Evolutionary conservation across 2,888 invertebrate genomes (phyloP).

Genomic region (Lamellibrachia columna): DNA sequence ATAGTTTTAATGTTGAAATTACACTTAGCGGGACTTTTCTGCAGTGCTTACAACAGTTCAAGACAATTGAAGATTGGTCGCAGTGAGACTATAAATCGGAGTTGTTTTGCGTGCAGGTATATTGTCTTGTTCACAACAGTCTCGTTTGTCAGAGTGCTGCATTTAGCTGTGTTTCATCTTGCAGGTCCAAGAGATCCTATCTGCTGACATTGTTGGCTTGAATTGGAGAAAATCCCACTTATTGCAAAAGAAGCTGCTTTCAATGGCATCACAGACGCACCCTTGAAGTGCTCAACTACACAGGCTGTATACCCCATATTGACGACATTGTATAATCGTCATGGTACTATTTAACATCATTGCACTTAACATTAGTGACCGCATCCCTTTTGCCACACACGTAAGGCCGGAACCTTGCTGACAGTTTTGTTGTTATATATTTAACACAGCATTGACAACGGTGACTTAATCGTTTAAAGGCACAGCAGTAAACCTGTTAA

Average conservation of each 20-base stretch:
- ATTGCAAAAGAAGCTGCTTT: neutral
- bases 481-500: neutral
- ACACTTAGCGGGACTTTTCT: conserved; percentile 11
- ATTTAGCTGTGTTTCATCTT: conserved; percentile 1
- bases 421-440: conserved; percentile 10
- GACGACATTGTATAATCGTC: neutral
- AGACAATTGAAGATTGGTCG: neutral
- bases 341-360: neutral
- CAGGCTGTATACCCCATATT: neutral
- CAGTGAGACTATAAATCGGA: neutral
- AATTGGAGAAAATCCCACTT: neutral
- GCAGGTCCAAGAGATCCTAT: neutral
- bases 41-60: neutral
- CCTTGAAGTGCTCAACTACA: neutral
- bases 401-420: neutral
- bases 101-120: neutral
- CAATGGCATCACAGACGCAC: neutral
- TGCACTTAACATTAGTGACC: neutral
- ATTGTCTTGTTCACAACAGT: neutral
- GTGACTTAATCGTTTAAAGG: neutral
- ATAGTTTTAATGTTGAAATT: conserved; percentile 6
- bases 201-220: neutral
- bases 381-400: neutral
- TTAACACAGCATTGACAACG: neutral
- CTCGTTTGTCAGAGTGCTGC: neutral